These are phyloP conservation scores for Ennomos quercinarius DNA, from an alignment of 2,888 invertebrate genomes.

Conservation along the genomic window DNA sequence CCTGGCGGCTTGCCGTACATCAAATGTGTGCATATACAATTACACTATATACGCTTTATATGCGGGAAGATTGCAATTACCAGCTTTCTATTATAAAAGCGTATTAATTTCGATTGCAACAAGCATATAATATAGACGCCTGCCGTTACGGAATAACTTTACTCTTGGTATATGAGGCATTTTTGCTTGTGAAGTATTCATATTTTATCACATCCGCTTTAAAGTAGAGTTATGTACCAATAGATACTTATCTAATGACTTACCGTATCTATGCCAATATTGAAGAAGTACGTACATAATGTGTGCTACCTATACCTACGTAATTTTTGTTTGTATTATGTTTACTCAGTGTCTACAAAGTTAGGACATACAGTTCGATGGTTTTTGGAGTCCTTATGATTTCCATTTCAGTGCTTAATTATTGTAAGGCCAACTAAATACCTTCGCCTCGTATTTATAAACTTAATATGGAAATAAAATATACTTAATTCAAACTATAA, in stretches of 20 bases:
- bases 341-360: too few relatives aligned
- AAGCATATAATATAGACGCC: background rate
- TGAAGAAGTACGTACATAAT: too few relatives aligned
- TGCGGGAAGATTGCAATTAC: slow-evolving; percentile 46
- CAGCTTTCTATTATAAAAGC: slow-evolving; percentile 46
- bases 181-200: slow-evolving; percentile 3
- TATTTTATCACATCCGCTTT: background rate
- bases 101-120: slow-evolving; percentile 26
- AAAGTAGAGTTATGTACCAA: background rate
- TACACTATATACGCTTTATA: slow-evolving; percentile 35
- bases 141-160: background rate
- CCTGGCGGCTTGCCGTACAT: slow-evolving; percentile 30
- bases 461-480: too few relatives aligned
- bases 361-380: too few relatives aligned
- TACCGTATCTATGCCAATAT: too few relatives aligned
- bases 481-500: too few relatives aligned
- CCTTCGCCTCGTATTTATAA: too few relatives aligned
- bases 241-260: background rate
- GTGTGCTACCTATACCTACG: too few relatives aligned
- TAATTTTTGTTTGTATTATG: too few relatives aligned
- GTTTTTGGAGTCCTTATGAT: too few relatives aligned
- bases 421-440: too few relatives aligned
- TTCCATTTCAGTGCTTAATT: too few relatives aligned
- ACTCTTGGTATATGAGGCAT: background rate
- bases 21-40: slow-evolving; percentile 4